Percentiles rank a stretch among this genome's conserved stretches.
Evolutionary conservation across 1,140 invertebrate species (phyloP).

Genomic region (Achroia grisella): DNA sequence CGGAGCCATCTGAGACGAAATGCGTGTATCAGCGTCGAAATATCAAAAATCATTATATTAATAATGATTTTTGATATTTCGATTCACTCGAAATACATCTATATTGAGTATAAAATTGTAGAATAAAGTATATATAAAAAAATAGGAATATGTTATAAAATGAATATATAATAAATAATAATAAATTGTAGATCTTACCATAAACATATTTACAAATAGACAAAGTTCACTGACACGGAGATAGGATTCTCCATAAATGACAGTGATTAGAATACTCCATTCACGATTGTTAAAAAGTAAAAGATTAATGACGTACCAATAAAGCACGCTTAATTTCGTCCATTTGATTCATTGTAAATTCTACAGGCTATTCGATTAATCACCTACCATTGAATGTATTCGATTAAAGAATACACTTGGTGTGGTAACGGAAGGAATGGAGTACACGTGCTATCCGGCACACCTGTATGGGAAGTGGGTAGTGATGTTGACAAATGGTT

Average conservation of each 20-base stretch:
- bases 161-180: no score
- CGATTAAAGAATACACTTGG: no score
- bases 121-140: no score
- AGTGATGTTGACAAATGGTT: conserved; percentile 8
- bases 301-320: conserved; percentile 3
- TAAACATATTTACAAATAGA: background rate
- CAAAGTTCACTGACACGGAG: background rate
- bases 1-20: no score
- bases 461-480: conserved; percentile 35
- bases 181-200: no score
- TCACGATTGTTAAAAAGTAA: background rate
- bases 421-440: no score
- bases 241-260: background rate
- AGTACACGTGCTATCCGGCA: conserved; percentile 39
- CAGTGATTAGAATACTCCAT: background rate
- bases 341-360: conserved; percentile 4
- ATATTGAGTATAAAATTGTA: no score
- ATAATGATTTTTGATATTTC: no score
- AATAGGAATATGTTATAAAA: no score
- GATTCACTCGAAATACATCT: no score
- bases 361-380: background rate
- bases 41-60: no score
- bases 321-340: conserved; percentile 5
- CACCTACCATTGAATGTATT: background rate
- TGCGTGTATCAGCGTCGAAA: no score